Evolutionary conservation across 2,113 vertebrate species (phyloP), one percentile per base, ranked within the genome.

Genomic region (Arenaria interpres): DNA sequence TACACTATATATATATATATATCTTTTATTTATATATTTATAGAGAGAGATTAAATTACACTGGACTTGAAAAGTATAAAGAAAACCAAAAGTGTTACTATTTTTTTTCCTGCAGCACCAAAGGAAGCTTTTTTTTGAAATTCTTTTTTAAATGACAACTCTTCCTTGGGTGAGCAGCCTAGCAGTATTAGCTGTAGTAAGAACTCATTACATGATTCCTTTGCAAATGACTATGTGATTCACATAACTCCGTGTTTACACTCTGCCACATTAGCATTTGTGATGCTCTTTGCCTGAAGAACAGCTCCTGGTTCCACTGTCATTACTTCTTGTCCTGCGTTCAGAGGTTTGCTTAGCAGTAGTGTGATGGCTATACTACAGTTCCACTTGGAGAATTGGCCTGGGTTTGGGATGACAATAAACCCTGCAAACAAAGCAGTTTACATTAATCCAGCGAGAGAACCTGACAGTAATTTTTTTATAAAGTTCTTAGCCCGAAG

Each of bases 371-470:
- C 99, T 99, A 99, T 99, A 99, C 99, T 99, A 99, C 98, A 98
- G 99, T 99, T 97, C 99, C 99, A 98, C 99, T 99, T 98, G 99
- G 99, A 98, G 99, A 99, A 98, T 98, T 99, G 99, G 99, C 99
- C 98, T 99, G 99, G 98, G 96, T 98, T 98, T 98, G 99, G 98
- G 99, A 98, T 97, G 99, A 98, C 98, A 99, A 98, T 98, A 99
- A 98, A 98, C 99, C 99, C 99, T 99, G 99, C 97, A 98, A 98
- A 99, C 98, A 99, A 99, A 99, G 99, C 98, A 99, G 96, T 95
- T 98, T 95, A 86, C 97, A 96, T 98, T 98, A 98, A 98, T 96
- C 97, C 98, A 98, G 98, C 97, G 96, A 92, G 91, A 95, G 97
- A 98, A 88, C 87, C 56, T 88, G 89, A 71, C 75, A 30, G 35